These are phyloP conservation scores for Anolis apletophallus DNA, from an alignment of 2,797 vertebrate genomes.

Conservation along the genomic window DNA sequence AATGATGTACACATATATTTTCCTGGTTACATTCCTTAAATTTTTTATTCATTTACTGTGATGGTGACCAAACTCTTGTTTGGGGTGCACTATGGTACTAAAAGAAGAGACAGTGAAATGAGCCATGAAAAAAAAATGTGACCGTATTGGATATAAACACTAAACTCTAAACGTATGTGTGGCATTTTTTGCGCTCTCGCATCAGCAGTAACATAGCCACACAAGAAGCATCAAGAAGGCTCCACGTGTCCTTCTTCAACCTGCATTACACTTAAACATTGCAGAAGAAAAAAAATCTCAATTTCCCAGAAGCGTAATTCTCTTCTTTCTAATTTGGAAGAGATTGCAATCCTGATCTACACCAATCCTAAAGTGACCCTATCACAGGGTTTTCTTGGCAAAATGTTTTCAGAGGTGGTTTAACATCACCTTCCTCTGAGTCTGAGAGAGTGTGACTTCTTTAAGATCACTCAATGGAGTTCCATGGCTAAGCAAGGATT, in stretches of 20 bases:
- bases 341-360: too few relatives aligned
- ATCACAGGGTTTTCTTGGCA: too few relatives aligned
- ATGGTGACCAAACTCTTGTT: too few relatives aligned
- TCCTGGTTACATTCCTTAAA: slow-evolving; percentile 32
- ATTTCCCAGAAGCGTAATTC: not conserved
- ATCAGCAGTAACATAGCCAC: not conserved
- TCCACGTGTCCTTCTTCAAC: not conserved
- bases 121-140: not conserved
- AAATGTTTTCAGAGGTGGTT: too few relatives aligned
- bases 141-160: too few relatives aligned
- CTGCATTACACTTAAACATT: not conserved
- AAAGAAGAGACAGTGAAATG: not conserved
- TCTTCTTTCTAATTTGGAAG: too few relatives aligned
- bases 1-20: not conserved
- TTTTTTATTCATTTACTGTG: not conserved
- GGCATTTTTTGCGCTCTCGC: not conserved
- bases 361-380: too few relatives aligned
- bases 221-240: not conserved
- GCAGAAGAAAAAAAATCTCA: not conserved
- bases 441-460: too few relatives aligned
- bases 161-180: too few relatives aligned
- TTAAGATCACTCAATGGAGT: too few relatives aligned
- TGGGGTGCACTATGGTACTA: not conserved
- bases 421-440: too few relatives aligned
- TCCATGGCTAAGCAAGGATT: too few relatives aligned